phyloP scores from a whole-genome alignment of 1,140 invertebrate species.

The Drosophila micromelanica region DNA sequence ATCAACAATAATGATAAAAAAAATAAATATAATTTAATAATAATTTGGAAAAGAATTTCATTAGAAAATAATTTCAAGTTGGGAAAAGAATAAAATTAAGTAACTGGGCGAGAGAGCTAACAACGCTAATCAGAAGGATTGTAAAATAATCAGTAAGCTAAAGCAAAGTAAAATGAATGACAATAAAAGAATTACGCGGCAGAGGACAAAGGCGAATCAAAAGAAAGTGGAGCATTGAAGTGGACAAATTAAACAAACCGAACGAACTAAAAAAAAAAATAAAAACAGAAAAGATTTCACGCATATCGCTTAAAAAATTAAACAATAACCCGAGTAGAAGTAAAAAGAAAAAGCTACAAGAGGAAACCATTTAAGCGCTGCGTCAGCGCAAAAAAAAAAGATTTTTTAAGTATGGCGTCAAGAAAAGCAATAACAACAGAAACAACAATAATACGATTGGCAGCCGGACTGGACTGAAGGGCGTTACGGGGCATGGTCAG shows the following conservation, averaged over 20 bases:
- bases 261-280: slow-evolving; percentile 1
- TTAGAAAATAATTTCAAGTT: not conserved
- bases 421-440: slow-evolving; percentile 15
- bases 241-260: slow-evolving; percentile 13
- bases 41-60: not conserved
- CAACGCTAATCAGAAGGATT: slow-evolving; percentile 26
- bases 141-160: slow-evolving; percentile 12
- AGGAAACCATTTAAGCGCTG: slow-evolving; percentile 49
- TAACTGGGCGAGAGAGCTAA: not conserved
- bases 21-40: no score
- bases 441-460: not conserved
- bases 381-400: slow-evolving; percentile 67
- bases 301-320: slow-evolving; percentile 33
- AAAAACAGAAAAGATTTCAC: slow-evolving; percentile 28
- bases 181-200: slow-evolving; percentile 11
- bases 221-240: not conserved
- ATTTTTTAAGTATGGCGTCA: slow-evolving; percentile 63
- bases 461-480: not conserved
- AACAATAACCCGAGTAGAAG: slow-evolving; percentile 1
- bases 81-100: not conserved
- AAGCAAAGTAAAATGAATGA: slow-evolving; percentile 14
- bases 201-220: not conserved
- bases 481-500: slow-evolving; percentile 25
- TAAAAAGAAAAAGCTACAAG: slow-evolving; percentile 11
- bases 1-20: no score